A percentile compares a stretch with the other conserved stretches of the same genome.
Evolutionary conservation across 2,113 vertebrate genomes (phyloP).

Genomic region (Tenrec ecaudatus): DNA sequence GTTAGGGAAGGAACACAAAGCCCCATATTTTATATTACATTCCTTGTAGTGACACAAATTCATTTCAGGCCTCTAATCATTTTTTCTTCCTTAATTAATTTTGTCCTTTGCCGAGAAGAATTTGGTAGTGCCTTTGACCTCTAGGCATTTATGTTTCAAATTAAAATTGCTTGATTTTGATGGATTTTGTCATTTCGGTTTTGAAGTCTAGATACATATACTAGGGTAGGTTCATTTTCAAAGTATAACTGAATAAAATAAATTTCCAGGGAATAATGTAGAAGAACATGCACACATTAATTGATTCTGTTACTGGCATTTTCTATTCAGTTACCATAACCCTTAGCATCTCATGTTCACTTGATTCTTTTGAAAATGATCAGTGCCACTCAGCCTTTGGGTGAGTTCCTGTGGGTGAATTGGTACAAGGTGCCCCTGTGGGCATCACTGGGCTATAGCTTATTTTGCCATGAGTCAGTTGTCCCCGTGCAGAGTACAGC

Average conservation of each 20-base stretch:
- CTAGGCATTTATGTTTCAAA: conserved; percentile 27
- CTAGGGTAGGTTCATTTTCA: conserved; percentile 45
- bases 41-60: not conserved
- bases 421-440: not conserved
- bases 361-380: conserved; percentile 2
- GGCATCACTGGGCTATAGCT: not conserved
- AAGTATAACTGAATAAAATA: conserved; percentile 26
- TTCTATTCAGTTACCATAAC: not conserved
- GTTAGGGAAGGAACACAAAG: not conserved
- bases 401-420: not conserved
- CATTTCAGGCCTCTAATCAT: not conserved
- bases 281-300: not conserved
- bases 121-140: not conserved
- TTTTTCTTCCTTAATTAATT: conserved; percentile 29
- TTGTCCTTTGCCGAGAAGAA: conserved; percentile 49
- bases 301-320: not conserved
- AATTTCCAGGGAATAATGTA: conserved; percentile 6
- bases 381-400: not conserved
- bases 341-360: not conserved
- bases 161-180: conserved; percentile 35
- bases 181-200: conserved; percentile 14
- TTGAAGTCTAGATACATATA: conserved; percentile 29
- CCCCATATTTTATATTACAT: not conserved
- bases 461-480: not conserved
- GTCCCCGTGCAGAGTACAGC: not conserved